A percentile compares a stretch with the other conserved stretches of the same genome.
phyloP scores from a whole-genome alignment of 2,888 invertebrate species.

The Lamellibrachia columna region DNA sequence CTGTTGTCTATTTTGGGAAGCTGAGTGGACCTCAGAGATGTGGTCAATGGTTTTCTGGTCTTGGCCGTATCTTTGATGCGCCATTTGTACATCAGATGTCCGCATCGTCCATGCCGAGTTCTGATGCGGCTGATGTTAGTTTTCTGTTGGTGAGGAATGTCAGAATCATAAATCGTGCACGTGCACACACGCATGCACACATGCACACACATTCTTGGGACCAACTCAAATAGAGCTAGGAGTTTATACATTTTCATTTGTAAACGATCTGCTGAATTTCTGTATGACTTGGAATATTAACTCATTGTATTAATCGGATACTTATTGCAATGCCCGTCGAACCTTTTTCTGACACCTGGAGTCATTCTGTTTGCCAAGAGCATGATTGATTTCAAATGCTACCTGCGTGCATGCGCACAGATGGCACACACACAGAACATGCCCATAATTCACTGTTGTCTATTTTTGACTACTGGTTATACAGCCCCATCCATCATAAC shows the following conservation, averaged over 20 bases:
- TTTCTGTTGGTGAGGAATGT: neutral
- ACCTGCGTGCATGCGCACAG: neutral
- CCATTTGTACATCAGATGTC: no score
- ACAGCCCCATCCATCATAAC: neutral
- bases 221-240: neutral
- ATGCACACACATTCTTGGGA: conserved; percentile 7
- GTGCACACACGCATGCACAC: conserved; percentile 7
- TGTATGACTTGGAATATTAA: neutral
- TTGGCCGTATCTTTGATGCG: no score
- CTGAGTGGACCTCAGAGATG: no score
- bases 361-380: neutral
- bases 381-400: neutral
- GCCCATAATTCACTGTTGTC: neutral
- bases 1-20: neutral
- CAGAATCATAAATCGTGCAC: neutral
- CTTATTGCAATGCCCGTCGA: neutral
- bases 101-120: no score
- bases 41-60: no score
- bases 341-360: neutral
- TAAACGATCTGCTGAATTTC: neutral
- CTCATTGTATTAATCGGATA: neutral
- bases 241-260: neutral
- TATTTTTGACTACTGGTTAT: neutral
- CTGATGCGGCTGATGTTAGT: neutral
- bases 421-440: neutral